Evolutionary conservation across 2,888 invertebrate species (phyloP), one percentile per base, ranked within the genome.

Genomic region (Chydorus sphaericus): DNA sequence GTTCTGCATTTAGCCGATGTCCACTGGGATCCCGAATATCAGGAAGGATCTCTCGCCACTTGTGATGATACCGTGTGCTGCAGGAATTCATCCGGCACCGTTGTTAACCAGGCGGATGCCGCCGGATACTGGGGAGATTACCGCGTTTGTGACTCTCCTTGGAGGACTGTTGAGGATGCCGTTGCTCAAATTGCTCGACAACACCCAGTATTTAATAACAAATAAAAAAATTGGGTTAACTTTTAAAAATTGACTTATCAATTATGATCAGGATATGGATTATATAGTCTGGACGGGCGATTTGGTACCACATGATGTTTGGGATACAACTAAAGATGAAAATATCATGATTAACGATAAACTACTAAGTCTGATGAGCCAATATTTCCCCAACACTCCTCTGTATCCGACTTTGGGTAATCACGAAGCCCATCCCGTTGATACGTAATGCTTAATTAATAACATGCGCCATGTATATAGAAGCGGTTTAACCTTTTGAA

Each of bases 61-160:
- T 91, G 91, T 66, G 76, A 74, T 0, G 82, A 83, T 62, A 85
- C 87, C 1, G 72, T 82, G 5, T 92, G 91, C 66, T 92, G 91
- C 66, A 76, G 85, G 55, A 66, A 62, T 16, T 77, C 78, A 18
- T 79, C 80, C 65, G 75, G 75, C 1, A 66, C 68, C 14, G 36
- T 48, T 14, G 16, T 28, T 7, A 39, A 55, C 14, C 69, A 74
- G 0, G 28, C 55, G 7, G 61, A 64, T 4, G 56, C 63, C 2
- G 87, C 89, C 0, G 87, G 88, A 0, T 78, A 73, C 62, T 90
- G 87, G 86, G 89, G 89, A 2, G 84, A 85, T 66, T 85, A 83
- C 62, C 75, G 82, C 54, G 71, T 77, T 56, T 91, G 90, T 64
- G 90, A 91, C 67, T 72, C 79, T 1, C 86, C 90, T 0, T 71